phyloP scores from a whole-genome alignment of 2,888 invertebrate species.

The Agrochola circellaris region DNA sequence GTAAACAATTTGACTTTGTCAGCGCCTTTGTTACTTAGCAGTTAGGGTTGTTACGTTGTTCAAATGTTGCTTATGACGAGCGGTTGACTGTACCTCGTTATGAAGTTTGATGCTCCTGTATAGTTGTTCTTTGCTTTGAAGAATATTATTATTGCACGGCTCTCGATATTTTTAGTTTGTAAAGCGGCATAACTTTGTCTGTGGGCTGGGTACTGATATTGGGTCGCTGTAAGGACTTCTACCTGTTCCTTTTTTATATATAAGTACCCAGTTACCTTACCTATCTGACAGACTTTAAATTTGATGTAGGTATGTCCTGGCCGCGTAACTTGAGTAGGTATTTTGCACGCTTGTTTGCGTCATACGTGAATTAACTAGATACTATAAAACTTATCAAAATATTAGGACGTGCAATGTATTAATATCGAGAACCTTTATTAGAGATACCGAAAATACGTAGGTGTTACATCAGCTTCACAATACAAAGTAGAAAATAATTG shows the following conservation, averaged over 20 bases:
- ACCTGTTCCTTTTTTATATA: not conserved
- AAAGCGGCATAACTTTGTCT: slow-evolving; percentile 71
- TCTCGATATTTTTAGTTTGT: slow-evolving; percentile 77
- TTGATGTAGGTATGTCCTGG: not conserved
- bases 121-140: slow-evolving; percentile 81
- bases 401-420: too few relatives aligned
- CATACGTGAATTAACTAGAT: too few relatives aligned
- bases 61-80: not conserved
- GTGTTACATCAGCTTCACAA: slow-evolving; percentile 1
- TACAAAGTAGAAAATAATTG: not conserved
- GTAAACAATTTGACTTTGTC: not conserved
- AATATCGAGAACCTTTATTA: not conserved
- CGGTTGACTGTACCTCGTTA: slow-evolving; percentile 75
- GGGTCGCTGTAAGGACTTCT: slow-evolving; percentile 5
- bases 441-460: not conserved
- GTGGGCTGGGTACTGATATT: slow-evolving; percentile 50
- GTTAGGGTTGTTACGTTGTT: not conserved
- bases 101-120: slow-evolving; percentile 80
- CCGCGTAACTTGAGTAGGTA: too few relatives aligned
- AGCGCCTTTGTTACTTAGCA: not conserved
- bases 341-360: not conserved
- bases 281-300: not conserved
- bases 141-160: slow-evolving; percentile 78
- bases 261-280: not conserved
- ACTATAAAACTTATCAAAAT: not conserved